Conservation (phyloP, 2,113 vertebrate species). For the Pseudorhombus dupliciocellatus region DNA sequence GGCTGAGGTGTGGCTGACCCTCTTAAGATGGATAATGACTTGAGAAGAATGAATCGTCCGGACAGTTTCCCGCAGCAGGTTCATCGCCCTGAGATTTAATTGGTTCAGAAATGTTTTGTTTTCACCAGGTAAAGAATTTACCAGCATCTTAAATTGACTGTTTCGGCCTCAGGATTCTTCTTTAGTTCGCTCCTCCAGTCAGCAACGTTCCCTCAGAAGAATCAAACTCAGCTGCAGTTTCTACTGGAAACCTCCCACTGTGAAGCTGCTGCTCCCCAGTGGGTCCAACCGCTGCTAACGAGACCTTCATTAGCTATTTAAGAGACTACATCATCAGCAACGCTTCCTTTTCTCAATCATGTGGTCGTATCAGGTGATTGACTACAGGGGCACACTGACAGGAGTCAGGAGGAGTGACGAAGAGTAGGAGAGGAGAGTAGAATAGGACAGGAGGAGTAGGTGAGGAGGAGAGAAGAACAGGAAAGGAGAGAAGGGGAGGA, state of each 20-base stretch:
- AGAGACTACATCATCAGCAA: slow-evolving; percentile 1
- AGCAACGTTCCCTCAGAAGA: not conserved
- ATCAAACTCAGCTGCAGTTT: not conserved
- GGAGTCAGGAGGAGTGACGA: slow-evolving; percentile 8
- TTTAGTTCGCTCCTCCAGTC: not conserved
- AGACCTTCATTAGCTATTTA: slow-evolving; percentile 51
- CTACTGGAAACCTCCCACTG: not conserved
- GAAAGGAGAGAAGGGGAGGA: too few relatives aligned
- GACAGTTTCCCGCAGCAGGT: too few relatives aligned
- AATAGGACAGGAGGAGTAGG: too few relatives aligned
- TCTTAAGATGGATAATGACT: too few relatives aligned
- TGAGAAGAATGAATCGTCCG: too few relatives aligned
- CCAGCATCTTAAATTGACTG: too few relatives aligned
- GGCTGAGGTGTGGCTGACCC: too few relatives aligned
- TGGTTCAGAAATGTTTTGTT: too few relatives aligned
- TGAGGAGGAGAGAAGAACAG: too few relatives aligned
- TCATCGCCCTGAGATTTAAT: too few relatives aligned
- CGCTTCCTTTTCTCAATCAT: not conserved
- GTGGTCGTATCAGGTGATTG: not conserved
- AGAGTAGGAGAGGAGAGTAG: not conserved
- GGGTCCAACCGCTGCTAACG: slow-evolving; percentile 41
- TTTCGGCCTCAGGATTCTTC: too few relatives aligned
- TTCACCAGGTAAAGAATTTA: too few relatives aligned
- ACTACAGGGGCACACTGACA: not conserved
- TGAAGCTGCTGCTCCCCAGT: not conserved